Evolutionary conservation across 2,113 vertebrate species (phyloP).

Genomic region (Alectura lathami): DNA sequence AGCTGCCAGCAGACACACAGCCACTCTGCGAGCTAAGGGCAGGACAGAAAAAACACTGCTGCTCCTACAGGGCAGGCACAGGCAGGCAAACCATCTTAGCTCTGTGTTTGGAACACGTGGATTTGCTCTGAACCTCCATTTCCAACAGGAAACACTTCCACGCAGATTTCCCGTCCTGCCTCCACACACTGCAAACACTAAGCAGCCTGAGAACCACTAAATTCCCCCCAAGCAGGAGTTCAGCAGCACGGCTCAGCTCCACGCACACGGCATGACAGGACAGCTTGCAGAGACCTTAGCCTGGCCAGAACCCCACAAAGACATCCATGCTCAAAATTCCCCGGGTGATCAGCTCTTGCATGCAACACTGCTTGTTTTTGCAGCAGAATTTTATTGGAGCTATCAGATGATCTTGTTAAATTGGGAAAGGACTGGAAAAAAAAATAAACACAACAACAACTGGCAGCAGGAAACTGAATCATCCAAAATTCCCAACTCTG

Average conservation of each 20-base stretch:
- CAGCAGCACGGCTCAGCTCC: too few species aligned
- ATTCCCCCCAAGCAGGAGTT: neutral
- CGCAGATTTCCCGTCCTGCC: neutral
- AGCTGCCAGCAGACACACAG: neutral
- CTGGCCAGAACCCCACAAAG: neutral
- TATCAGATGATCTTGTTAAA: neutral
- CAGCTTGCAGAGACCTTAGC: neutral
- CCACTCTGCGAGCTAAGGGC: neutral
- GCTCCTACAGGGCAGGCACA: neutral
- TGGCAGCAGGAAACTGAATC: neutral
- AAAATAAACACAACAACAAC: neutral
- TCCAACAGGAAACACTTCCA: neutral
- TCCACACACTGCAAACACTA: fast-evolving
- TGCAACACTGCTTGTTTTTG: neutral
- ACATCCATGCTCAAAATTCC: neutral
- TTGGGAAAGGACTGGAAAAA: neutral
- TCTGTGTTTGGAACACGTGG: neutral
- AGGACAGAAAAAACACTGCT: neutral
- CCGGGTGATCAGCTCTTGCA: neutral
- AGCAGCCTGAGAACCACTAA: neutral
- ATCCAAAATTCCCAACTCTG: constrained; percentile 9
- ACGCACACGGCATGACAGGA: too few species aligned
- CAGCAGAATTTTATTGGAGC: neutral
- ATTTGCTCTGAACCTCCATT: neutral
- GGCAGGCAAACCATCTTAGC: neutral